These are phyloP conservation scores for Ophioninae sp. DNA, from an alignment of 2,888 invertebrate genomes.

Conservation along the genomic window DNA sequence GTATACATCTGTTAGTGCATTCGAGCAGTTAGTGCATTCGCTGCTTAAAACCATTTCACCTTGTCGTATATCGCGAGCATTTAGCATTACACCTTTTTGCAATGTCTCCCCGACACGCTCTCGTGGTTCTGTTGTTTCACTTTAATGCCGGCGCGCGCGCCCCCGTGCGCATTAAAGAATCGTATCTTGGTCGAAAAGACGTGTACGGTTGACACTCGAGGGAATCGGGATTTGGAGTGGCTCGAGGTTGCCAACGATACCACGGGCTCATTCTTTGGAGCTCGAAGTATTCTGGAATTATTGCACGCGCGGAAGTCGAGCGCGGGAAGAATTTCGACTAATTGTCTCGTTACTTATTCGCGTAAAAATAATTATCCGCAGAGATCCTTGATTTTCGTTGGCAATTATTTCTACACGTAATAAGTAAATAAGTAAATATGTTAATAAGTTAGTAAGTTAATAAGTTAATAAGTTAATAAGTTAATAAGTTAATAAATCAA, in stretches of 20 bases:
- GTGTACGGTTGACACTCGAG: background rate
- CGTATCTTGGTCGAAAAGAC: conserved; percentile 60
- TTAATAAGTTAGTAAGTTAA: no score
- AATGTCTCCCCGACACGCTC: conserved; percentile 60
- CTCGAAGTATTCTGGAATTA: conserved; percentile 11
- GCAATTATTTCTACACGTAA: no score
- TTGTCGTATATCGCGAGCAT: conserved; percentile 71
- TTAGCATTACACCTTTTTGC: conserved; percentile 69
- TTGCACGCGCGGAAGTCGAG: background rate
- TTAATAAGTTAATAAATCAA: no score
- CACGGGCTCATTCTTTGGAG: background rate
- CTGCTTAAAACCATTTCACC: conserved; percentile 70
- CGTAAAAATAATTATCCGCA: background rate
- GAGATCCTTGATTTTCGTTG: no score
- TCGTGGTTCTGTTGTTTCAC: conserved; percentile 24
- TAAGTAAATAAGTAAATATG: no score
- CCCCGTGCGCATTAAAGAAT: conserved; percentile 47
- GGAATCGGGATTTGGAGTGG: conserved; percentile 6
- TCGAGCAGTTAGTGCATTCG: conserved; percentile 22
- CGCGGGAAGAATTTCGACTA: background rate
- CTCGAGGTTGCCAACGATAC: background rate
- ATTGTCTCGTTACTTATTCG: background rate
- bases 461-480: no score
- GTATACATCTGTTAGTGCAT: background rate
- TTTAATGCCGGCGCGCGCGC: conserved; percentile 64